A percentile compares a stretch with the other conserved stretches of the same genome.
phyloP scores from a whole-genome alignment of 1,140 invertebrate species.

The Neodiprion virginianus region DNA sequence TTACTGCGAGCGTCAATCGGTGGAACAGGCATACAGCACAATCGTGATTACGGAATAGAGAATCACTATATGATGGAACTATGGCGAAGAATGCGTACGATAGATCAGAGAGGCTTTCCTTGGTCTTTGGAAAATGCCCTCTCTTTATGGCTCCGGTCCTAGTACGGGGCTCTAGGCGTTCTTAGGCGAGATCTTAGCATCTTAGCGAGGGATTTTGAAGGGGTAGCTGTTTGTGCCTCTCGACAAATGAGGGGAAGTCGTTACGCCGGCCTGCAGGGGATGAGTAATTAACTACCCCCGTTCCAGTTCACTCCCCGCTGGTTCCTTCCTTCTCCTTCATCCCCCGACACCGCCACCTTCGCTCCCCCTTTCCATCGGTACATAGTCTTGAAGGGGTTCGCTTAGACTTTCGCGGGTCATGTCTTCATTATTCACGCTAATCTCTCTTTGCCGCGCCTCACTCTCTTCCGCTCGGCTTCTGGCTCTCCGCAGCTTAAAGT shows the following conservation, averaged over 20 bases:
- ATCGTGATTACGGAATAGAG: too few relatives aligned
- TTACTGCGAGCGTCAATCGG: too few relatives aligned
- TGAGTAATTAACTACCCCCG: conserved; percentile 57
- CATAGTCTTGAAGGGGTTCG: conserved; percentile 45
- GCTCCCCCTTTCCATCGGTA: conserved; percentile 31
- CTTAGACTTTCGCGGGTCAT: conserved; percentile 56
- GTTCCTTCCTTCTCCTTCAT: conserved; percentile 22
- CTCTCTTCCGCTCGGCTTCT: conserved; percentile 32
- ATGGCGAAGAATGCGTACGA: too few relatives aligned
- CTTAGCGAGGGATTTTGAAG: conserved; percentile 15
- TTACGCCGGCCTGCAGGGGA: conserved; percentile 51
- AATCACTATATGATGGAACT: too few relatives aligned
- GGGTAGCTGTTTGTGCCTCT: conserved; percentile 49
- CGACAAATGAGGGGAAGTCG: conserved; percentile 61
- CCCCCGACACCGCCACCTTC: conserved; percentile 1
- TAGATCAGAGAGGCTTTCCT: too few relatives aligned
- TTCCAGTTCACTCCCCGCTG: conserved; percentile 31
- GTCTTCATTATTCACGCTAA: conserved; percentile 59
- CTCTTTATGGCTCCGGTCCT: background rate
- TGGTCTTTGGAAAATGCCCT: background rate
- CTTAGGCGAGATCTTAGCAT: background rate
- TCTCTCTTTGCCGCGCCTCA: conserved; percentile 50
- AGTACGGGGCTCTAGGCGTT: conserved; percentile 33
- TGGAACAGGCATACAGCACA: too few relatives aligned
- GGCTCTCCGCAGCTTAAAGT: background rate